phyloP scores from a whole-genome alignment of 1,140 invertebrate genomes.

The Chelonus insularis region DNA sequence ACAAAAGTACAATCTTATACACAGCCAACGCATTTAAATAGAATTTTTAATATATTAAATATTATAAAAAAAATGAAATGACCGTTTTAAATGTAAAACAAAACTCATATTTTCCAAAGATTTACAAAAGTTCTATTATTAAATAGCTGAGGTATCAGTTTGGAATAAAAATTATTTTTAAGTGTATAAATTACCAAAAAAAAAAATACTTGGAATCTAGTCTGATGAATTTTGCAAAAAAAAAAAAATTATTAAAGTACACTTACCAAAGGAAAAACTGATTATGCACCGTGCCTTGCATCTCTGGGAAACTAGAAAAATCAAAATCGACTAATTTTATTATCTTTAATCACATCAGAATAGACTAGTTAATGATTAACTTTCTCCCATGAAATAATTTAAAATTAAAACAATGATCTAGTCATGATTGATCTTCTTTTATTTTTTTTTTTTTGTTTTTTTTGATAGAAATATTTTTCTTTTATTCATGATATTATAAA shows the following conservation, averaged over 20 bases:
- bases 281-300: slow-evolving; percentile 57
- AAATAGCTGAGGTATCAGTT: too few relatives aligned
- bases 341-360: too few relatives aligned
- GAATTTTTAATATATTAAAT: slow-evolving; percentile 51
- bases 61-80: slow-evolving; percentile 23
- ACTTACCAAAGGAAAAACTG: slow-evolving; percentile 35
- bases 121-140: background rate
- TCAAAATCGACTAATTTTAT: slow-evolving; percentile 19
- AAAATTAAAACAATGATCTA: too few relatives aligned
- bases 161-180: too few relatives aligned
- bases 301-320: slow-evolving; percentile 46
- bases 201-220: too few relatives aligned
- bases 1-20: slow-evolving; percentile 62
- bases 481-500: too few relatives aligned
- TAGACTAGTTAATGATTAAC: too few relatives aligned
- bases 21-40: slow-evolving; percentile 55
- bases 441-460: too few relatives aligned
- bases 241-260: slow-evolving; percentile 9
- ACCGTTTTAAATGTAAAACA: too few relatives aligned
- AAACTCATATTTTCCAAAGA: slow-evolving; percentile 5
- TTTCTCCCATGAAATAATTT: too few relatives aligned
- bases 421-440: too few relatives aligned
- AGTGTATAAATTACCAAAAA: slow-evolving; percentile 1
- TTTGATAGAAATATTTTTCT: too few relatives aligned
- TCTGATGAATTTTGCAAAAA: background rate